phyloP scores from a whole-genome alignment of 2,888 invertebrate genomes.

The Meghimatium bilineatum region DNA sequence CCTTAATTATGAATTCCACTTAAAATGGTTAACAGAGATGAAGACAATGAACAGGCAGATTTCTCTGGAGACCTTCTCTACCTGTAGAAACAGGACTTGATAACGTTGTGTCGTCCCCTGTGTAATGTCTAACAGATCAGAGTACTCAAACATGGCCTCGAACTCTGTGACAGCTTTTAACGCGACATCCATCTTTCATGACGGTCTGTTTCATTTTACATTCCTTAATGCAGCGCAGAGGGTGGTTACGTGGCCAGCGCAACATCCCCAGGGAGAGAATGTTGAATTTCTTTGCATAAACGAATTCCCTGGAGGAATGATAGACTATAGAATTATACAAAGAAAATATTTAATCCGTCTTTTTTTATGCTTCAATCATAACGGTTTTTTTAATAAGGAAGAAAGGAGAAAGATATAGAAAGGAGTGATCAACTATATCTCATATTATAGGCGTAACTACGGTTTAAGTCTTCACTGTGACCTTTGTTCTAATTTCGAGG shows the following conservation, averaged over 20 bases:
- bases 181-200: constrained; percentile 23
- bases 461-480: no score
- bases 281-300: constrained; percentile 15
- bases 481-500: no score
- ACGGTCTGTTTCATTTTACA: constrained; percentile 1
- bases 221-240: not conserved
- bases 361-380: no score
- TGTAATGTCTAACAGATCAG: constrained; percentile 1
- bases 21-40: constrained; percentile 18
- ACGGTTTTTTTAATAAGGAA: no score
- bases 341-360: not conserved
- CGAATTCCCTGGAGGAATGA: not conserved
- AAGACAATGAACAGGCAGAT: constrained; percentile 1
- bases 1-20: constrained; percentile 33
- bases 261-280: not conserved
- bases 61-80: constrained; percentile 9
- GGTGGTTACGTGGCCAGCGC: not conserved
- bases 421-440: no score
- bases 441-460: no score
- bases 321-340: not conserved
- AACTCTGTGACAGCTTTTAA: constrained; percentile 26
- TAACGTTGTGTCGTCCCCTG: not conserved
- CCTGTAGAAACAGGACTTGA: not conserved
- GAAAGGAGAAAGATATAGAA: no score
- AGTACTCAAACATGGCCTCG: constrained; percentile 5